phyloP scores from a whole-genome alignment of 2,113 vertebrate species.

The Leptobrachium ailaonicum region DNA sequence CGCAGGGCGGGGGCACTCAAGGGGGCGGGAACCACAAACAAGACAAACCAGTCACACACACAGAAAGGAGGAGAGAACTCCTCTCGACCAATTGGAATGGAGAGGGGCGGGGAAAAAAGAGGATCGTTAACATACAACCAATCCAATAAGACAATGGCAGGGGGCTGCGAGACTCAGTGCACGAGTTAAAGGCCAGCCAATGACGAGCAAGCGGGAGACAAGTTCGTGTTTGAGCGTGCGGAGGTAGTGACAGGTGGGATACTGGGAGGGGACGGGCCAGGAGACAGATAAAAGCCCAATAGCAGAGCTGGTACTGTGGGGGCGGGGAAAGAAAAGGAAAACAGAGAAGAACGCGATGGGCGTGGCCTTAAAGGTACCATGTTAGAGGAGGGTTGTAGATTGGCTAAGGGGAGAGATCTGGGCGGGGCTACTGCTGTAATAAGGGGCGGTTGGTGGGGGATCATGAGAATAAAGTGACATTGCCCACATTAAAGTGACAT shows the following conservation, averaged over 20 bases:
- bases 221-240: no score
- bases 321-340: neutral
- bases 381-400: no score
- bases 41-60: neutral
- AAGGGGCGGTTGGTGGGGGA: no score
- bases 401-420: no score
- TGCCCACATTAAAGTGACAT: no score
- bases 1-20: conserved; percentile 42
- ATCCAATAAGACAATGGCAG: no score
- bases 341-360: neutral
- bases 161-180: no score
- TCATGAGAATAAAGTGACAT: no score
- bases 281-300: neutral
- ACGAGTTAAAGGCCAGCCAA: no score
- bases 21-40: neutral
- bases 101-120: neutral
- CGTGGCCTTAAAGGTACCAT: neutral
- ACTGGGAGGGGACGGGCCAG: neutral
- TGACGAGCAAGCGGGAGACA: no score
- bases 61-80: neutral
- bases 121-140: neutral
- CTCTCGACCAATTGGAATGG: neutral
- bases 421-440: no score
- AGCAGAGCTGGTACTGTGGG: neutral
- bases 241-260: neutral